Evolutionary conservation across 2,888 invertebrate genomes (phyloP).

Genomic region (Erynnis tages): DNA sequence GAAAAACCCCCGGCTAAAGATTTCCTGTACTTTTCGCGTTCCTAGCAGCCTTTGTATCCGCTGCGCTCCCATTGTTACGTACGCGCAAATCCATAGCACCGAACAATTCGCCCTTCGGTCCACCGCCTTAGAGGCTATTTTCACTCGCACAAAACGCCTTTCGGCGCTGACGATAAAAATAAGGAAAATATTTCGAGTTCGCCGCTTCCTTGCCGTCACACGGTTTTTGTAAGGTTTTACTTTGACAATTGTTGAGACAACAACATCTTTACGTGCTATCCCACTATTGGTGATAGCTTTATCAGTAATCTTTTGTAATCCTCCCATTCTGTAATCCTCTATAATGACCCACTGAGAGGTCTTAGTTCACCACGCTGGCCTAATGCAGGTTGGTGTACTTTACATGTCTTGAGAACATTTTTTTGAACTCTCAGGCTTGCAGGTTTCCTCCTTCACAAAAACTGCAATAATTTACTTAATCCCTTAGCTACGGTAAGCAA

Average conservation of each 20-base stretch:
- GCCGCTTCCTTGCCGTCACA: constrained; percentile 9
- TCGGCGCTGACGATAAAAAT: constrained; percentile 9
- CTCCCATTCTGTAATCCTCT: too few relatives aligned
- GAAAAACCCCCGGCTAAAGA: constrained; percentile 10
- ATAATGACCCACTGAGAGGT: too few relatives aligned
- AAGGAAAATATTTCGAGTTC: constrained; percentile 13
- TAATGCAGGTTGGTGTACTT: too few relatives aligned
- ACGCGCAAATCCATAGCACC: constrained; percentile 20
- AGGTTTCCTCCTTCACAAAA: too few relatives aligned
- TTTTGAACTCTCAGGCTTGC: too few relatives aligned
- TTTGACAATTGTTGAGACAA: not conserved
- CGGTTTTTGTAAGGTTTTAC: not conserved
- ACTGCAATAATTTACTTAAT: too few relatives aligned
- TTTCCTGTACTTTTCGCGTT: constrained; percentile 22
- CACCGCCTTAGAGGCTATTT: constrained; percentile 16
- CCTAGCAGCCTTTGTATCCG: constrained; percentile 22
- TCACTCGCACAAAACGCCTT: constrained; percentile 1
- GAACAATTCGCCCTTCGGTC: constrained; percentile 3
- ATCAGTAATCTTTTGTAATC: too few relatives aligned
- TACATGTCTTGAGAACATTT: too few relatives aligned
- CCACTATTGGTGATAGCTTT: too few relatives aligned
- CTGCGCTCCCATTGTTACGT: constrained; percentile 21
- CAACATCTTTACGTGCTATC: too few relatives aligned
- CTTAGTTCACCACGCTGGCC: too few relatives aligned
- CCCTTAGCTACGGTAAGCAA: too few relatives aligned